Evolutionary conservation across 2,113 vertebrate genomes (phyloP).

Genomic region (Apus apus): DNA sequence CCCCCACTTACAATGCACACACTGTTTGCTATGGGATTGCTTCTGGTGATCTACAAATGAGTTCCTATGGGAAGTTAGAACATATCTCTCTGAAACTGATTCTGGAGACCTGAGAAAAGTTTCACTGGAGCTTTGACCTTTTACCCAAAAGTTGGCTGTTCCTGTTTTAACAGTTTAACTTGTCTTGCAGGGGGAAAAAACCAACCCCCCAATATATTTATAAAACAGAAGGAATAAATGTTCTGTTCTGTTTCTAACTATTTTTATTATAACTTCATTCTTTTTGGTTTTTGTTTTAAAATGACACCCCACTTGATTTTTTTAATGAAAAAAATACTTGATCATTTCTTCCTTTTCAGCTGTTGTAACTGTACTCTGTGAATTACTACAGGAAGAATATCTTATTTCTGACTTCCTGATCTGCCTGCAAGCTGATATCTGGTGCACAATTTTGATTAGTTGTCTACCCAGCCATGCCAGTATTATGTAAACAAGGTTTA

Average conservation of each 20-base stretch:
- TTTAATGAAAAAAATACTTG: neutral
- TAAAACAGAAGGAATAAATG: neutral
- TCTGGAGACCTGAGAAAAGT: neutral
- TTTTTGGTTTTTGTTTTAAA: neutral
- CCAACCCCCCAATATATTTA: neutral
- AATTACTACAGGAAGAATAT: neutral
- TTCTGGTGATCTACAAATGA: neutral
- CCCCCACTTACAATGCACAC: rapidly evolving
- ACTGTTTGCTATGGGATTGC: neutral
- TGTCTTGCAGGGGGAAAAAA: neutral
- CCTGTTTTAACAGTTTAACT: neutral
- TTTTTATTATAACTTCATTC: neutral
- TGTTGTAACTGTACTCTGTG: neutral
- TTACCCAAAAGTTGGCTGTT: neutral
- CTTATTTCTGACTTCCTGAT: neutral
- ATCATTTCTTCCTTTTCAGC: neutral
- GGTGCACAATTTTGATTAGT: neutral
- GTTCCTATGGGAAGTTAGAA: neutral
- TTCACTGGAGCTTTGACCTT: neutral
- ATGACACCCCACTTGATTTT: neutral
- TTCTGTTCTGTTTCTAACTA: neutral
- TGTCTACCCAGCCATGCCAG: neutral
- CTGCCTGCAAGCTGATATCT: neutral
- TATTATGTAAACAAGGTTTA: neutral
- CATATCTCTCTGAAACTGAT: neutral